phyloP scores from a whole-genome alignment of 2,113 vertebrate genomes.

The Rhineura floridana region DNA sequence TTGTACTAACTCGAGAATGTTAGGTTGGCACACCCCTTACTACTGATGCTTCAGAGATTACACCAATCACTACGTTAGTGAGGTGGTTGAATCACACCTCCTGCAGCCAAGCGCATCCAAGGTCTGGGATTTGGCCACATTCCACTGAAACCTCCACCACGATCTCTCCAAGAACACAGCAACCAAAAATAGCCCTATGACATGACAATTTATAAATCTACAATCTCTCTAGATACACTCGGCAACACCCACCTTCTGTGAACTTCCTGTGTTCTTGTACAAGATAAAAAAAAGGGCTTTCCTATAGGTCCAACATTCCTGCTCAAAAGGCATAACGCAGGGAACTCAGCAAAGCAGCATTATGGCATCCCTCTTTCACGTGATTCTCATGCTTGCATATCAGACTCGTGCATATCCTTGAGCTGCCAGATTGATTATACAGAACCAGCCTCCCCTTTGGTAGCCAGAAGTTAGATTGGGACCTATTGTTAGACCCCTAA shows the following conservation, averaged over 20 bases:
- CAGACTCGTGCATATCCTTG: neutral
- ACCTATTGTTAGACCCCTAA: no score
- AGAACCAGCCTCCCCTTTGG: neutral
- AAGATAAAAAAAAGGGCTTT: no score
- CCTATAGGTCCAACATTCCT: neutral
- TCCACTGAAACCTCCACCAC: neutral
- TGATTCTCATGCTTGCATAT: neutral
- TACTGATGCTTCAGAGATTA: neutral
- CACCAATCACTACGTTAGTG: neutral
- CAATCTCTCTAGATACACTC: neutral
- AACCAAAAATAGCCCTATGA: neutral
- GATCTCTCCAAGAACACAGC: neutral
- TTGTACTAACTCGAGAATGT: neutral
- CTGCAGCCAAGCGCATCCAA: neutral
- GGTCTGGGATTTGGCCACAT: neutral
- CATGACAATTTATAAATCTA: neutral
- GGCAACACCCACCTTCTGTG: neutral
- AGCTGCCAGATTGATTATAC: neutral
- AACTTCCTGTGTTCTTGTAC: no score
- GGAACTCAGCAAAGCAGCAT: neutral
- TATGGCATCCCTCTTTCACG: neutral
- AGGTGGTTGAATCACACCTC: neutral
- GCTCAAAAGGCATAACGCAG: neutral
- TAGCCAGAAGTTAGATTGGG: no score
- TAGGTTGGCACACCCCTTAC: neutral